Percentiles rank a stretch among this genome's conserved stretches.
Evolutionary conservation across 2,888 invertebrate species (phyloP).

Genomic region (Diaperis boleti): DNA sequence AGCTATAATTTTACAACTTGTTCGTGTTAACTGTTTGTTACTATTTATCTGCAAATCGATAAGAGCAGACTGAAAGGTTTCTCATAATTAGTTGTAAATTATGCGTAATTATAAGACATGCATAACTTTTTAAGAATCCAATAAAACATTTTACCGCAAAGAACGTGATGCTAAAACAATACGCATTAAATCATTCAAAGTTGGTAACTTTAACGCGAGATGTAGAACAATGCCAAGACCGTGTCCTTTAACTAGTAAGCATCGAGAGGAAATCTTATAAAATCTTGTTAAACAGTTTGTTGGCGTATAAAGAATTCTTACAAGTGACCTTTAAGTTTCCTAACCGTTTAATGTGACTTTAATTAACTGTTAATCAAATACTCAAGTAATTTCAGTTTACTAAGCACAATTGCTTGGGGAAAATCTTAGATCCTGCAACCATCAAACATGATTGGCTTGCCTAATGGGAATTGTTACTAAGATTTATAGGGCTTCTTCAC

Average conservation of each 20-base stretch:
- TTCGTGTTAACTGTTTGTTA: background rate
- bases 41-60: no score
- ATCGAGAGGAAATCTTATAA: constrained; percentile 29
- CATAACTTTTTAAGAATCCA: no score
- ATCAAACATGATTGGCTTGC: constrained; percentile 49
- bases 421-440: constrained; percentile 48
- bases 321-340: constrained; percentile 47
- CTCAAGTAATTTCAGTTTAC: constrained; percentile 34
- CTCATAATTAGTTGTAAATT: no score
- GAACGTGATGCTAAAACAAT: no score
- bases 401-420: constrained; percentile 38
- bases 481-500: constrained; percentile 49
- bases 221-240: constrained; percentile 34
- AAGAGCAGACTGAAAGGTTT: no score
- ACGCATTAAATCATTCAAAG: constrained; percentile 3
- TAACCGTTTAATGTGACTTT: constrained; percentile 31
- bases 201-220: constrained; percentile 24
- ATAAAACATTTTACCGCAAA: no score
- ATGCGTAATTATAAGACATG: no score
- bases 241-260: constrained; percentile 23
- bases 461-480: constrained; percentile 44
- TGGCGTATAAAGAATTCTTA: constrained; percentile 44
- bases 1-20: no score
- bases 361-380: constrained; percentile 48
- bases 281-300: constrained; percentile 33